Base-by-base conservation (phyloP, 2,888 invertebrate genomes). In the Pseudeuparius sepicola region DNA sequence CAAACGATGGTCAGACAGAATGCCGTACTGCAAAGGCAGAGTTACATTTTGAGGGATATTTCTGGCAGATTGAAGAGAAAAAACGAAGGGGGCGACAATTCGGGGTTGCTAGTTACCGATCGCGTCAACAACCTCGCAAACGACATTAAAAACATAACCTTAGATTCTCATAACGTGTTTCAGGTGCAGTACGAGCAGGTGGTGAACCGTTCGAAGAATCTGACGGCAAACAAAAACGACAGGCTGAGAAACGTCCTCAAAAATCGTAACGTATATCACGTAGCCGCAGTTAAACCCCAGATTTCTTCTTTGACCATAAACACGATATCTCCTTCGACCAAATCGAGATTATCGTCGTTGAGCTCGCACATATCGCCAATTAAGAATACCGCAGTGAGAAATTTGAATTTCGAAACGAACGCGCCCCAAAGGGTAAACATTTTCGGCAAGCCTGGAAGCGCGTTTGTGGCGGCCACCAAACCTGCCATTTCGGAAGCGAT, bases 1-100 rank as follows among this genome's bases (percentile, higher is more conserved):
- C 82, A 85, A 51, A 78, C 82, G 0, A 64, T 89, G 51, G 75
- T 81, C 15, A 75, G 73, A 39, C 79, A 87, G 42, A 78, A 76
- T 45, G 80, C 80, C 43, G 73, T 78, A 39, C 64, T 78, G 14
- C 64, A 63, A 40, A 70, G 66, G 34, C 79, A 75, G 43, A 50
- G 42, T 31, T 61, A 59, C 35, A 36, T 60, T 26, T 42, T 63
- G 35, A 60, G 60, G 43, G 59, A 62, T 37, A 56, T 63, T 32
- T 46, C 52, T 5, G 54, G 44, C 36, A 48, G 56, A 17, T 41
- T 60, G 16, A n/a, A n/a, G n/a, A 55, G 52, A 39, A 41, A 45
- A 1, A 59, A 72, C 55, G 28, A 67, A 53, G 35, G 63, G 55
- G 4, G 46, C 60, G 36, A 56, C 50, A 40, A 65, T 53, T 40